Percentiles rank a stretch among this genome's conserved stretches.
Conservation (phyloP, 2,888 invertebrate species). For the Schizotus pectinicornis region DNA sequence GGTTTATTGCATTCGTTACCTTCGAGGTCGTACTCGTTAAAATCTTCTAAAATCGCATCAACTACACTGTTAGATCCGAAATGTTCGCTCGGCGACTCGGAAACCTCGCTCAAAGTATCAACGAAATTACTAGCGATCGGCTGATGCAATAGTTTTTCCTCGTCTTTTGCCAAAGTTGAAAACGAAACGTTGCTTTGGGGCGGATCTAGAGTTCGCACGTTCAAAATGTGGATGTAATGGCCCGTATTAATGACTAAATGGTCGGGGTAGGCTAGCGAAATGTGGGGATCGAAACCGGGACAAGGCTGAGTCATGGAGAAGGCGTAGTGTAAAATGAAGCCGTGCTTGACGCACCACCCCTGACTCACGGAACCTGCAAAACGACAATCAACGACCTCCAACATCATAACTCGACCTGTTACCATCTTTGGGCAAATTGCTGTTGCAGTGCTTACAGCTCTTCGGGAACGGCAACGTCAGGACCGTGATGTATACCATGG, state of each 20-base stretch:
- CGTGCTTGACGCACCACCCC: slow-evolving; percentile 80
- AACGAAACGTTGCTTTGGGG: slow-evolving; percentile 35
- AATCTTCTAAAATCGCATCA: slow-evolving; percentile 58
- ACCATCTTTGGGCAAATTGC: slow-evolving; percentile 46
- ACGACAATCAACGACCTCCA: neutral
- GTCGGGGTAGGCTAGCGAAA: slow-evolving; percentile 56
- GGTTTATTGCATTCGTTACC: slow-evolving; percentile 57
- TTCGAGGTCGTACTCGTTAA: slow-evolving; percentile 58
- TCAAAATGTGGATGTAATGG: slow-evolving; percentile 57
- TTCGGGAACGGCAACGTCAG: slow-evolving; percentile 70
- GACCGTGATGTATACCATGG: slow-evolving; percentile 69
- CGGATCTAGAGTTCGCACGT: slow-evolving; percentile 52
- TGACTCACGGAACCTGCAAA: slow-evolving; percentile 47
- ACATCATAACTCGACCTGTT: slow-evolving; percentile 28
- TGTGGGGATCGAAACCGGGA: slow-evolving; percentile 61
- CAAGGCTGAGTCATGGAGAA: slow-evolving; percentile 86
- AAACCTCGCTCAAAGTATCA: slow-evolving; percentile 54
- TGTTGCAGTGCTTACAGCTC: slow-evolving; percentile 64
- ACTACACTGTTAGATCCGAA: slow-evolving; percentile 53
- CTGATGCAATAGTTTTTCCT: slow-evolving; percentile 35
- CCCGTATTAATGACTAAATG: slow-evolving; percentile 58
- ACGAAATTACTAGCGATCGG: slow-evolving; percentile 40
- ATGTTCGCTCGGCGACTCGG: slow-evolving; percentile 54
- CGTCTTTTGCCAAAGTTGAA: slow-evolving; percentile 45
- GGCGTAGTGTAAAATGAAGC: slow-evolving; percentile 90